Evolutionary conservation across 1,140 invertebrate species (phyloP), one percentile per base, ranked within the genome.

Genomic region (Periplaneta americana): DNA sequence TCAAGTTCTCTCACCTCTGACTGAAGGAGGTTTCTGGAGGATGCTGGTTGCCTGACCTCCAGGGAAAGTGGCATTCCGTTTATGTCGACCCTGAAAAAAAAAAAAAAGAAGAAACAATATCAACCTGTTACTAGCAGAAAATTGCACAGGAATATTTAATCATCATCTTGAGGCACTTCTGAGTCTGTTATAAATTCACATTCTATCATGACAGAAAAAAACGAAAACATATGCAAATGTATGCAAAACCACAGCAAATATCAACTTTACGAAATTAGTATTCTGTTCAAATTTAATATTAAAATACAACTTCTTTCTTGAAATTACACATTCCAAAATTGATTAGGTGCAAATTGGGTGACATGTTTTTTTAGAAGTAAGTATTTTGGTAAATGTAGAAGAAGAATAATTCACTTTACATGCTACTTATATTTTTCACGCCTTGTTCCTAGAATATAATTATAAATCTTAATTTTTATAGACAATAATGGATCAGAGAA

Each of bases 51-150:
- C 90, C 84, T 93, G 93, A n/a, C 92, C 92, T n/a, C 93, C 92
- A 66, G 93, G 93, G 87, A 94, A 94, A n/a, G 93, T 94, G 0
- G 95, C 95, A 86, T 96, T 96, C 80, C 94, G 90, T 88, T 95
- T 96, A 85, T 95, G 94, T 74, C 94, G 92, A 74, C 94, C 93
- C 91, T 93, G 88, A 75, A 88, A 89, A 84, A 85, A 84, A 83
- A 82, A 2, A 80, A 28, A 74, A 31, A 2, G n/a, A n/a, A n/a
- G n/a, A n/a, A 28, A 76, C 31, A 34, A 34, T 34, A 76, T 32
- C 17, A 18, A 66, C 6, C 48, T 66, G 28, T 66, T 66, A 66
- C n/a, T 28, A 11, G 48, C 8, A 66, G 48, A 66, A 66, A 66
- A 66, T 28, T 66, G 4, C n/a, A 66, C 1, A n/a, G n/a, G n/a